Base-by-base conservation (phyloP, 2,797 vertebrate genomes). In the Diglossa cyanea region DNA sequence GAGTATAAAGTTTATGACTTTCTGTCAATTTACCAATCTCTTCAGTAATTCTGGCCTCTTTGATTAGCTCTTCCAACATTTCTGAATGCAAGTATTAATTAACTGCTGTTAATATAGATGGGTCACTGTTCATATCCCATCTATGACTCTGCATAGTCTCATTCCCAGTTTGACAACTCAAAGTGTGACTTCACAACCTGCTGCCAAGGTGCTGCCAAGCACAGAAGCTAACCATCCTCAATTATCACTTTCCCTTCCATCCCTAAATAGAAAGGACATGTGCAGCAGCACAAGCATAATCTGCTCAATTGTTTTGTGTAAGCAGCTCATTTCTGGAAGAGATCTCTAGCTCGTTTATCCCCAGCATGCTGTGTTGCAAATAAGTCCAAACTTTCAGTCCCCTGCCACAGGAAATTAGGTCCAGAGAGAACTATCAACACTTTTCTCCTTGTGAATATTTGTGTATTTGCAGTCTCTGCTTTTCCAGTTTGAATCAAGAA, bases 211-310 rank as follows among this genome's bases (percentile, higher is more conserved):
- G 65, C 35, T 84, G 42, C 90, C 86, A 87, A 80, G 53, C 58
- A 18, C 63, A 82, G 75, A 79, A 75, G 44, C 25, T 82, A 86
- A 91, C 93, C 12, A 45, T 40, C 50, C 53, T 70, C 88, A 63
- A 33, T 90, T 94, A 95, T 61, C 86, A 88, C 71, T 96, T 94
- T 63, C 47, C 20, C 76, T 84, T 95, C 86, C 87, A 92, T 66
- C 91, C 86, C 94, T 85, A 95, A 96, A 96, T 90, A 90, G 91
- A 96, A 87, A 78, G n/a, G 61, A 82, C 54, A 75, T 25, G 25
- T 79, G 81, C 75, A 91, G 68, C 65, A 89, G 58, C 50, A 61
- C 45, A 70, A 60, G 26, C n/a, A 42, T 80, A 79, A 44, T 31
- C 53, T 44, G 16, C 57, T 68, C 67, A 17, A 55, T 53, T 61